Evolutionary conservation across 2,113 vertebrate genomes (phyloP), one percentile per base, ranked within the genome.

Genomic region (Heteronetta atricapilla): DNA sequence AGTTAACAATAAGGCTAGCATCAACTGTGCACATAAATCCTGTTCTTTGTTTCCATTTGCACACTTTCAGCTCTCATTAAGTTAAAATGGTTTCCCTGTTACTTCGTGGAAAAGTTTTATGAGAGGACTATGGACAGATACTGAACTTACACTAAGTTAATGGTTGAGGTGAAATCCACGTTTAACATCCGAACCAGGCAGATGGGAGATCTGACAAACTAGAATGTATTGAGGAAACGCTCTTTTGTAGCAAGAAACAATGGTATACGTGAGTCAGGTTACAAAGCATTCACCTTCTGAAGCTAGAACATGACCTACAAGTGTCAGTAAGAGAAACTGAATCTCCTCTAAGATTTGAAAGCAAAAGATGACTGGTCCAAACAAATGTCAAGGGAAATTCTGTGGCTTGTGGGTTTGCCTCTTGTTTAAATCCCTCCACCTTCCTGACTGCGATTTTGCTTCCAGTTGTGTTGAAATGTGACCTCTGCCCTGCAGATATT

Each of bases 401-500:
- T 82, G 67, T 74, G 81, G 76, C 67, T 91, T 89, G 60, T 75
- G 62, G 44, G 72, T 82, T 86, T 74, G 44, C 66, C 88, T 38
- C 62, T 70, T 82, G 40, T 75, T 86, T 79, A 89, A 93, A 86
- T n/a, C 52, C 33, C 31, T 56, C 38, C 16, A 40, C 68, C 36
- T 80, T 31, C 36, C 63, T 36, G 19, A 46, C 48, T 46, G 63
- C 63, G 26, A 26, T 88, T 84, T 93, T 85, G 31, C 60, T 78
- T 82, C 60, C 50, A 82, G 33, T 64, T 74, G 13, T 7, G 58
- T 52, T 78, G 73, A 86, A 82, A 89, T 33, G 28, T 56, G 88
- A 91, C 77, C 77, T 95, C 78, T 89, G 77, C 94, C 77, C 81
- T 75, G 66, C 50, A 91, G 81, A 70, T 82, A 79, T 78, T 15